Base-by-base conservation (phyloP, 2,113 vertebrate species). In the Collichthys lucidus region DNA sequence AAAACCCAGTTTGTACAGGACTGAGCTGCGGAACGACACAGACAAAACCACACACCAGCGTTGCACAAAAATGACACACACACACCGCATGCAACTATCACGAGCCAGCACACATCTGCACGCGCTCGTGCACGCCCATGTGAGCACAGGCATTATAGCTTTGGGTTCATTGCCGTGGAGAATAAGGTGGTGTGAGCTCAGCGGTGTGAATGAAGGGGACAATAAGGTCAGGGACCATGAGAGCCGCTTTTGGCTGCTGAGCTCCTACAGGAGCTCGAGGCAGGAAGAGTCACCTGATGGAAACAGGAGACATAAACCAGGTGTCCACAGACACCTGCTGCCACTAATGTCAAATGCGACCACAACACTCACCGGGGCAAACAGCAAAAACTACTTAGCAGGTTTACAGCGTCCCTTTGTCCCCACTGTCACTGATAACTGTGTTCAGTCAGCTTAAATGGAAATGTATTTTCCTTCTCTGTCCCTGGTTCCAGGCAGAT, bases 1-100 rank as follows among this genome's bases (percentile, higher is more conserved):
- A 93, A 94, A 93, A 92, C 83, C 83, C 87, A 90, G 91, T 93
- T 93, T 92, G 92, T 92, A 89, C 85, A 89, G 88, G 81, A 78
- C 88, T 77, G 83, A 72, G 74, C 77, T 40, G 82, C 44, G 82
- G 80, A 92, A 83, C 70, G 29, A 75, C 69, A 70, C 82, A 84
- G 74, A 85, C 85, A 80, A 89, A 89, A 84, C 69, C 79, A 72
- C 86, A 69, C 69, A 71, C 67, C 67, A 57, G 31, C 0, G 11
- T 8, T 24, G 70, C 52, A 87, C 79, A 80, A 75, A 84, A 81
- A 78, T 35, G 68, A 85, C 75, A 72, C 50, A 72, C 50, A 57
- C 61, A 29, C 29, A 19, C 26, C 56, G 67, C 67, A 69, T 40
- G 46, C 82, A 79, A 67, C 57, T 31, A 71, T 60, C 14, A 29